A percentile compares a stretch with the other conserved stretches of the same genome.
Conservation (phyloP, 2,888 invertebrate species). For the Eilema griseolum region DNA sequence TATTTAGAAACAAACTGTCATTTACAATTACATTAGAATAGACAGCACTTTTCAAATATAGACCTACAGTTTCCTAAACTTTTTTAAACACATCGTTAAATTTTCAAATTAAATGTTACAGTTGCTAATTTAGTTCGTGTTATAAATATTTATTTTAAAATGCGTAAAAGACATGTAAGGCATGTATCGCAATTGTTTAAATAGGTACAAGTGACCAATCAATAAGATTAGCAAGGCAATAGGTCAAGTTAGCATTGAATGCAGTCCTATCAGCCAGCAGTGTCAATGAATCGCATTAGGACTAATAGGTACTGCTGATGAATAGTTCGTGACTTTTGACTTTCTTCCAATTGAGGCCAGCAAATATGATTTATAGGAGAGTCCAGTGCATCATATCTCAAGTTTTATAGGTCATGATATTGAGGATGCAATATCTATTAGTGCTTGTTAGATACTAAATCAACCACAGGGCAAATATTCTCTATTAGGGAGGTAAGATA, state of each 20-base stretch:
- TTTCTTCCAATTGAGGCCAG: constrained; percentile 23
- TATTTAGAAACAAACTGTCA: no score
- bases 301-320: constrained; percentile 14
- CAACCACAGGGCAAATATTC: not conserved
- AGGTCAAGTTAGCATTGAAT: not conserved
- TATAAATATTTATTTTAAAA: no score
- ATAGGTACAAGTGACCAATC: not conserved
- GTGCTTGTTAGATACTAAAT: not conserved
- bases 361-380: constrained; percentile 12
- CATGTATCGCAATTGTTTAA: no score
- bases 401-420: not conserved
- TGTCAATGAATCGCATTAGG: constrained; percentile 16
- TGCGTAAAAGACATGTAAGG: no score
- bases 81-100: no score
- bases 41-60: no score
- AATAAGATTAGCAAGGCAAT: not conserved
- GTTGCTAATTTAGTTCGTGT: no score
- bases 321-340: constrained; percentile 27
- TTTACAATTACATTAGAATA: no score
- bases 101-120: no score
- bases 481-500: no score
- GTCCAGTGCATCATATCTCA: constrained; percentile 8
- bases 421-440: not conserved
- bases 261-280: not conserved
- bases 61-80: no score